Percentiles rank a stretch among this genome's conserved stretches.
Conservation (phyloP, 2,888 invertebrate genomes). For the Drosophila limbata region DNA sequence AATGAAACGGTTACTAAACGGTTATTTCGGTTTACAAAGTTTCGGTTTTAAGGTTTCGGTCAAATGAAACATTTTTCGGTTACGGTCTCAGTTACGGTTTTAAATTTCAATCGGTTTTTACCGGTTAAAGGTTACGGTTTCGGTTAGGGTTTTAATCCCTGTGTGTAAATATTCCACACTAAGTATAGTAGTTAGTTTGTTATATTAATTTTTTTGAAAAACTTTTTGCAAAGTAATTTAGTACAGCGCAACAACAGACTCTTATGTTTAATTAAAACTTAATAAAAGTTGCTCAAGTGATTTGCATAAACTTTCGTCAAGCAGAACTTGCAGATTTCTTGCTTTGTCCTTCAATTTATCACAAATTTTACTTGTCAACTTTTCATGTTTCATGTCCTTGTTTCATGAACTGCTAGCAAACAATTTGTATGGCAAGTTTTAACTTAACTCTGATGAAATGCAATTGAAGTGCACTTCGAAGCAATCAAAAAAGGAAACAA, state of each 20-base stretch:
- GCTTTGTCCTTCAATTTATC: neutral
- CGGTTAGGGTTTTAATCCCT: too few relatives aligned
- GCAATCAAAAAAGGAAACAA: constrained; percentile 26
- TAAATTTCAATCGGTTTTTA: too few relatives aligned
- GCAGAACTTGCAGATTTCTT: neutral
- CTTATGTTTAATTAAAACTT: neutral
- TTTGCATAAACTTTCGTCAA: neutral
- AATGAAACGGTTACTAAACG: too few relatives aligned
- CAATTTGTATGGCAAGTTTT: constrained; percentile 15
- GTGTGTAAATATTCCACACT: too few relatives aligned
- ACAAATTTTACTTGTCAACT: neutral
- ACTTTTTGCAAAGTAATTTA: neutral
- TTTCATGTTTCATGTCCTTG: constrained; percentile 2
- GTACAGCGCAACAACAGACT: neutral
- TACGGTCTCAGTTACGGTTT: too few relatives aligned
- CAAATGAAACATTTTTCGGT: too few relatives aligned
- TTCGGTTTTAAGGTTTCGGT: too few relatives aligned
- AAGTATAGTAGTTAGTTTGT: too few relatives aligned
- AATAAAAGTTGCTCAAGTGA: neutral
- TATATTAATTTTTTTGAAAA: too few relatives aligned
- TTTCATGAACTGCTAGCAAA: constrained; percentile 1
- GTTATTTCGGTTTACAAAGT: too few relatives aligned
- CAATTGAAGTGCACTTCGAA: constrained; percentile 78
- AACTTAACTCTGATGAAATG: constrained; percentile 69
- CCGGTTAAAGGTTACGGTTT: too few relatives aligned